These are phyloP conservation scores for Mormyrus proboscirostris DNA, from an alignment of 2,797 vertebrate species.

Conservation along the genomic window DNA sequence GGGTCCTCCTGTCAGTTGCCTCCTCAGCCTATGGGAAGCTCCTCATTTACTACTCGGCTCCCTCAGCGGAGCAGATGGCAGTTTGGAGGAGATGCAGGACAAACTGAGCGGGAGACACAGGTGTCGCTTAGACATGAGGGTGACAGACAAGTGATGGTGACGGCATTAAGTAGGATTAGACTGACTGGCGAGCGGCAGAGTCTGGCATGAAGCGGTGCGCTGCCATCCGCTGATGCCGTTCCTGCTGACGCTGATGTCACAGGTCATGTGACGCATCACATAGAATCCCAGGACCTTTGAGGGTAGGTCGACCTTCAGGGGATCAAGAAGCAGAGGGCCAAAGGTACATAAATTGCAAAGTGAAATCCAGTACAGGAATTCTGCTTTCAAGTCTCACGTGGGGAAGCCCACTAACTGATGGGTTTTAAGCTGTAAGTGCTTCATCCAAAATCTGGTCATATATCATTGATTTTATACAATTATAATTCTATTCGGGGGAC, in stretches of 20 bases:
- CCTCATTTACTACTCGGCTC: neutral
- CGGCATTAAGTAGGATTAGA: neutral
- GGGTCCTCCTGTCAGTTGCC: too few species aligned
- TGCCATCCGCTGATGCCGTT: neutral
- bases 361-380: neutral
- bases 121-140: neutral
- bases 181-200: neutral
- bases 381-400: neutral
- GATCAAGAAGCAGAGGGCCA: neutral
- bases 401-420: neutral
- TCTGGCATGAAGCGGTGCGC: neutral
- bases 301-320: neutral
- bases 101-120: neutral
- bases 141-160: neutral
- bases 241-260: neutral
- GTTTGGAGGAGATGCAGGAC: neutral
- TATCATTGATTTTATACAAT: neutral
- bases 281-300: neutral
- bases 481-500: neutral
- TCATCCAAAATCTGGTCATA: neutral
- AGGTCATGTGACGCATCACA: neutral
- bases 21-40: neutral
- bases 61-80: neutral
- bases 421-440: neutral
- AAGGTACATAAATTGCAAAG: neutral